phyloP scores from a whole-genome alignment of 2,797 vertebrate species.

The Cephalopachus bancanus region DNA sequence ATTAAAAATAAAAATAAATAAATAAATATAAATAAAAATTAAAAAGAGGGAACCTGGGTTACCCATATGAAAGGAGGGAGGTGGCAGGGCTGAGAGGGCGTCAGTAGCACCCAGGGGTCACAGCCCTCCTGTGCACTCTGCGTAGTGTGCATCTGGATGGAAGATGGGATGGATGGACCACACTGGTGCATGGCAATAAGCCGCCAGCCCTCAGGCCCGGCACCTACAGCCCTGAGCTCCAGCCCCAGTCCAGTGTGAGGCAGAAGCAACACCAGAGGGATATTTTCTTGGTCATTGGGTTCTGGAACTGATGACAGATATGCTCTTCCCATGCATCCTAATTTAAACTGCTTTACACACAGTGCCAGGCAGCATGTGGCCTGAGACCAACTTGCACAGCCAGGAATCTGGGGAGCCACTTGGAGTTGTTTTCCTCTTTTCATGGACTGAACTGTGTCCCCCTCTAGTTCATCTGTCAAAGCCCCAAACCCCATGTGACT shows the following conservation, averaged over 20 bases:
- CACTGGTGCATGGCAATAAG: rapidly evolving
- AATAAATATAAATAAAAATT: too few species aligned
- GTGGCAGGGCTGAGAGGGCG: neutral
- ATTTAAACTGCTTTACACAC: neutral
- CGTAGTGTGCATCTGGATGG: rapidly evolving
- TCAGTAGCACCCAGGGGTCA: rapidly evolving
- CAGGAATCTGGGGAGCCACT: neutral
- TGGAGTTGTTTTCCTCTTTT: neutral
- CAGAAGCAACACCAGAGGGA: neutral
- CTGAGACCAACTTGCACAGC: neutral
- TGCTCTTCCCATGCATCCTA: neutral
- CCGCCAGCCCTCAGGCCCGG: neutral
- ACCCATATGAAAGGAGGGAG: neutral
- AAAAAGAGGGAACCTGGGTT: neutral
- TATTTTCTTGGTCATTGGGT: neutral
- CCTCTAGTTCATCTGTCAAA: neutral
- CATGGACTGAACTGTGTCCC: neutral
- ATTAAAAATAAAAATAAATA: too few species aligned
- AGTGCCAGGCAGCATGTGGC: neutral
- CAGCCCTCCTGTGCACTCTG: rapidly evolving
- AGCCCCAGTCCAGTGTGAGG: neutral
- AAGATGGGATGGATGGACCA: neutral
- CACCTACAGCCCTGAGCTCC: neutral
- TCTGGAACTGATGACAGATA: neutral
- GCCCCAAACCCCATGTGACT: neutral